Conservation (phyloP, 2,888 invertebrate genomes). For the Zaprionus obscuricornis region DNA sequence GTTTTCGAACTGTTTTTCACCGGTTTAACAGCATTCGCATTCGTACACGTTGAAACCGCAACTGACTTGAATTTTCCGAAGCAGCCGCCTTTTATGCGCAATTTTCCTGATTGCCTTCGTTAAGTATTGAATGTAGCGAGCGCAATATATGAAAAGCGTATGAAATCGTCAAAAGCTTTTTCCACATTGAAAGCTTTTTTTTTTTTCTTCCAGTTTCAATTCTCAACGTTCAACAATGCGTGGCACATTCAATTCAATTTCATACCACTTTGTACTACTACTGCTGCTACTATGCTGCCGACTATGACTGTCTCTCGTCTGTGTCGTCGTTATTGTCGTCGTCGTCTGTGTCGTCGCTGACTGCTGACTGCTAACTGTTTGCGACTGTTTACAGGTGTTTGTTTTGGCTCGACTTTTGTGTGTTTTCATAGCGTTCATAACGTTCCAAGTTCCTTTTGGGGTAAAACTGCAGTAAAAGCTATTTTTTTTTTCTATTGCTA, state of each 20-base stretch:
- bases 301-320: slow-evolving; percentile 19
- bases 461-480: slow-evolving; percentile 20
- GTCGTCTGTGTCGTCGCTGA: slow-evolving; percentile 24
- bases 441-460: slow-evolving; percentile 15
- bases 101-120: slow-evolving; percentile 58
- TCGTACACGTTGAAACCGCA: slow-evolving; percentile 64
- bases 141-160: no score
- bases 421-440: slow-evolving; percentile 20
- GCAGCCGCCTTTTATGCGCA: slow-evolving; percentile 61
- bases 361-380: no score
- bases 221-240: no score
- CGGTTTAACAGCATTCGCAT: slow-evolving; percentile 28
- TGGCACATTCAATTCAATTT: no score
- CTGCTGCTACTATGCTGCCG: no score
- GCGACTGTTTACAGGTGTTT: slow-evolving; percentile 70
- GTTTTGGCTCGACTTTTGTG: slow-evolving; percentile 47
- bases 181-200: slow-evolving; percentile 31
- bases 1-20: slow-evolving; percentile 17
- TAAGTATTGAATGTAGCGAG: slow-evolving; percentile 63
- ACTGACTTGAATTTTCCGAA: slow-evolving; percentile 66
- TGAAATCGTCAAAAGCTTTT: slow-evolving; percentile 36
- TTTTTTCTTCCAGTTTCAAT: slow-evolving; percentile 28
- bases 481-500: slow-evolving; percentile 27
- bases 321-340: no score
- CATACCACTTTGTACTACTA: no score